These are phyloP conservation scores for Syngnathoides biaculeatus DNA, from an alignment of 2,113 vertebrate species.

Conservation along the genomic window DNA sequence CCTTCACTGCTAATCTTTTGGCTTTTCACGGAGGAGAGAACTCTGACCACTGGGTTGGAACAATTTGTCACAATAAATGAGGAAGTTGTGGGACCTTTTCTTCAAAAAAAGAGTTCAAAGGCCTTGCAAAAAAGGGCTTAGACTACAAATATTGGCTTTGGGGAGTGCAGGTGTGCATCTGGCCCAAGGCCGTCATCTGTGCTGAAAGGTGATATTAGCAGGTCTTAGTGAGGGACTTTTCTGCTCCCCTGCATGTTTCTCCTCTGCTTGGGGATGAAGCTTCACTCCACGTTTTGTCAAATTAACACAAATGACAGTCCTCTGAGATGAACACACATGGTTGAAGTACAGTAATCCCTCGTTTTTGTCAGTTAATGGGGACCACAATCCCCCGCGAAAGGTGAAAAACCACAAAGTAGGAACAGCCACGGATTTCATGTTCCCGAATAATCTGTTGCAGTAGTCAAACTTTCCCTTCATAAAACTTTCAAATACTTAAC, in stretches of 20 bases:
- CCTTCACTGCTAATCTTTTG: background rate
- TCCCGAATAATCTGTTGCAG: background rate
- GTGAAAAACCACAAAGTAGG: no score
- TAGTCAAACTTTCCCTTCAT: no score
- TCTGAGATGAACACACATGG: background rate
- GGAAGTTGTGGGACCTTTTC: constrained; percentile 23
- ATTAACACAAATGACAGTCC: background rate
- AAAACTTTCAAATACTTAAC: no score
- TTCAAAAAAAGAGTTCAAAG: constrained; percentile 39
- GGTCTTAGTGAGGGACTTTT: constrained; percentile 56
- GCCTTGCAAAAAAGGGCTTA: constrained; percentile 35
- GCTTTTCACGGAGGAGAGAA: constrained; percentile 5
- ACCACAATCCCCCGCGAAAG: no score
- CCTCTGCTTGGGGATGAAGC: constrained; percentile 17
- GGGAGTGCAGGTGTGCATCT: constrained; percentile 63
- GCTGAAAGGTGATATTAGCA: constrained; percentile 65
- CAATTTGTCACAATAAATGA: constrained; percentile 31
- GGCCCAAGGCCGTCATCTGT: constrained; percentile 39
- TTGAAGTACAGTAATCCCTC: no score
- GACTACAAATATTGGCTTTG: constrained; percentile 44
- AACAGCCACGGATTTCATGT: background rate
- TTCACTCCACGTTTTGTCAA: background rate
- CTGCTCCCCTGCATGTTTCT: constrained; percentile 40
- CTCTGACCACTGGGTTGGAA: background rate
- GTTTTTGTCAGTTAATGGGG: no score